Percentiles rank a stretch among this genome's conserved stretches.
Evolutionary conservation across 2,888 invertebrate species (phyloP).

Genomic region (Athripsodes cinereus): DNA sequence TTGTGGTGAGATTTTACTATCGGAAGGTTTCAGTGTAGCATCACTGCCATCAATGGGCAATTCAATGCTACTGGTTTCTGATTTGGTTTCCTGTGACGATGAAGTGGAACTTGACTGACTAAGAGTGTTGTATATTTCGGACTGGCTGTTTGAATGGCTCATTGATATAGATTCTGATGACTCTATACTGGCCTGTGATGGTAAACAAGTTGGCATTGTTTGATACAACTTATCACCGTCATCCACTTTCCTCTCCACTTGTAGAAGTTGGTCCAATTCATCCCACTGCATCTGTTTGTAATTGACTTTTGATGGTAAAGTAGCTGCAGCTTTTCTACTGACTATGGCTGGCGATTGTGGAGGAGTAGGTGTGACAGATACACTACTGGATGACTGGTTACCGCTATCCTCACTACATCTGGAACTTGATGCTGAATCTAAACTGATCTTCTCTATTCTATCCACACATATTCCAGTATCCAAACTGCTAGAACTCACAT

Average conservation of each 20-base stretch:
- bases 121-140: constrained; percentile 17
- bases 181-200: constrained; percentile 44
- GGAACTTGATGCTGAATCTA: constrained; percentile 13
- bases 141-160: constrained; percentile 23
- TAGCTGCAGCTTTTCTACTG: constrained; percentile 34
- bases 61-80: constrained; percentile 11
- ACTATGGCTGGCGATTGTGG: constrained; percentile 30
- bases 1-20: constrained; percentile 19
- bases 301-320: constrained; percentile 62
- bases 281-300: constrained; percentile 63
- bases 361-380: constrained; percentile 24
- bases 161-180: constrained; percentile 23
- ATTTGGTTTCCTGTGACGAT: constrained; percentile 19
- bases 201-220: constrained; percentile 62
- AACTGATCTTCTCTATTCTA: constrained; percentile 18
- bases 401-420: constrained; percentile 24
- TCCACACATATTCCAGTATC: constrained; percentile 26
- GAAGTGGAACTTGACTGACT: constrained; percentile 21
- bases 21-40: constrained; percentile 21
- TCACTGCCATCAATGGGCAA: constrained; percentile 13
- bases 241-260: constrained; percentile 59
- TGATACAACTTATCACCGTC: constrained; percentile 61
- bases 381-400: constrained; percentile 23
- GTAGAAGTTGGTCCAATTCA: constrained; percentile 62
- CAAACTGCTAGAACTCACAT: constrained; percentile 16